Percentiles rank a stretch among this genome's conserved stretches.
Conservation (phyloP, 2,113 vertebrate species). For the Engystomops pustulosus region DNA sequence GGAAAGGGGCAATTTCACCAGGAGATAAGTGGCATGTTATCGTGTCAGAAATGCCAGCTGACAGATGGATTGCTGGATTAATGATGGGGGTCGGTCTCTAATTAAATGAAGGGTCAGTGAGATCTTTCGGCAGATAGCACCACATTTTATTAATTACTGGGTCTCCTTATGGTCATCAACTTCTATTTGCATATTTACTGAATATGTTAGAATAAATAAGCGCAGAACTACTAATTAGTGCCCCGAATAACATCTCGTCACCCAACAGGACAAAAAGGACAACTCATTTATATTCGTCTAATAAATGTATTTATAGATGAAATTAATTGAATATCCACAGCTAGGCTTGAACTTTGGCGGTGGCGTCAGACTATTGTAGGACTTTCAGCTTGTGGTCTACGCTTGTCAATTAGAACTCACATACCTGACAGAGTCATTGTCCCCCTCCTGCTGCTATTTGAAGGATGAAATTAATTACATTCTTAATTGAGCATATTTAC, state of each 20-base stretch:
- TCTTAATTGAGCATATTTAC: constrained; percentile 40
- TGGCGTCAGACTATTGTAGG: neutral
- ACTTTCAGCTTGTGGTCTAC: constrained; percentile 7
- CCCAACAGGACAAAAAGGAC: neutral
- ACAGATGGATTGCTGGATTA: constrained; percentile 48
- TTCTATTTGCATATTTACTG: constrained; percentile 52
- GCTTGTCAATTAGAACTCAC: neutral
- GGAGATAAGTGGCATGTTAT: constrained; percentile 33
- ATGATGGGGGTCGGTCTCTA: constrained; percentile 41
- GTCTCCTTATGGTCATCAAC: constrained; percentile 46
- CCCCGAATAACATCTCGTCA: neutral
- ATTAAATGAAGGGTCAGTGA: constrained; percentile 49
- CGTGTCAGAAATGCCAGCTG: constrained; percentile 41
- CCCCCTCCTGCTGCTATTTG: constrained; percentile 16
- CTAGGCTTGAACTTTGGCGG: neutral
- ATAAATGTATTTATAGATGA: constrained; percentile 39
- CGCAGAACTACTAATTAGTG: constrained; percentile 23
- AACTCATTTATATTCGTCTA: constrained; percentile 5
- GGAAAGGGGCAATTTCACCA: constrained; percentile 16
- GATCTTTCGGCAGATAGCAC: constrained; percentile 41
- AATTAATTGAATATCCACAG: neutral
- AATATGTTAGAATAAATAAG: constrained; percentile 45
- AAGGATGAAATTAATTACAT: constrained; percentile 28
- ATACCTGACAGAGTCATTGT: constrained; percentile 14
- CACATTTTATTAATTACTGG: constrained; percentile 55